Evolutionary conservation across 1,140 invertebrate species (phyloP), one percentile per base, ranked within the genome.

Genomic region (Eciton burchellii): DNA sequence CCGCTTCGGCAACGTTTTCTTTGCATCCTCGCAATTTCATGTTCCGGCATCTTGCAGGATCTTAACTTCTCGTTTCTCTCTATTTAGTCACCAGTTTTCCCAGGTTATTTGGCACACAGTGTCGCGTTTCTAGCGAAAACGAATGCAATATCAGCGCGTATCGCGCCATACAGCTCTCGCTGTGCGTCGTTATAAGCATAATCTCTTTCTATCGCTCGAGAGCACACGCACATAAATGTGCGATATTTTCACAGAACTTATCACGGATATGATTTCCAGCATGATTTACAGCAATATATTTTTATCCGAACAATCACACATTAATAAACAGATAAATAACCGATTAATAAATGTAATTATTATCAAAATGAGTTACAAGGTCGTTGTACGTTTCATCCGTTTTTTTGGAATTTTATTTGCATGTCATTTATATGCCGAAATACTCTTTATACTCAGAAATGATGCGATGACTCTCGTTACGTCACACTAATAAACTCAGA

Each of bases 191-290:
- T 41, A 56, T 43, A 12, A 47, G 4, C 6, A 79, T 86, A 82
- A 86, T 83, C 72, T 83, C 35, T 68, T 86, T 63, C 11, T 47
- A 77, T 5, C 71, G 63, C 12, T 21, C 47, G 60, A 72, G 43
- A 85, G 45, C 56, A 49, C 65, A 82, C 52, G 43, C 56, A n/a
- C 43, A 77, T 77, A 82, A 29, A 74, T 70, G 54, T 71, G 62
- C 56, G 49, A 11, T 49, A 63, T 73, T 84, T 85, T 29, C 43
- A 3, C n/a, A 65, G 43, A 16, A 59, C 35, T 35, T 68, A 41
- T 24, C 24, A 26, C 35, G 60, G 16, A 57, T 41, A 16, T 79
- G 68, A 79, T 79, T 79, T 76, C 59, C 54, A 3, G 54, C 49
- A 79, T 79, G 6, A 21, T 35, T n/a, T 35, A 68, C 41, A 35